These are phyloP conservation scores for Chrosomus eos DNA, from an alignment of 2,797 vertebrate species.

Conservation along the genomic window DNA sequence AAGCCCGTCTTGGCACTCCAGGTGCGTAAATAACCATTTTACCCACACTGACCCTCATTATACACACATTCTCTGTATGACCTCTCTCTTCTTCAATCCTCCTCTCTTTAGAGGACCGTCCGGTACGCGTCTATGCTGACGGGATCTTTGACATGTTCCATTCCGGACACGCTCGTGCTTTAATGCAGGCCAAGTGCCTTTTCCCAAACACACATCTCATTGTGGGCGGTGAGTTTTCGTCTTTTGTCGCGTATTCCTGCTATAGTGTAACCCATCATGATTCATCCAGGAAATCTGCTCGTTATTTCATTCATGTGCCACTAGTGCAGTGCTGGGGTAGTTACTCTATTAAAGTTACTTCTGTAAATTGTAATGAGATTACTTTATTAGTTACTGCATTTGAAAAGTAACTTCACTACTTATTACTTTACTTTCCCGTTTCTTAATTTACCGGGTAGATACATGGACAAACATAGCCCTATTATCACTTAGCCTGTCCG, in stretches of 20 bases:
- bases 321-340: neutral
- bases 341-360: too few relatives aligned
- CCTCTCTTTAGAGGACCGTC: constrained; percentile 74
- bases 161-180: constrained; percentile 86
- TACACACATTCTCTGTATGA: neutral
- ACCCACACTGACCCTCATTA: neutral
- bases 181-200: constrained; percentile 89
- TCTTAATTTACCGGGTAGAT: too few relatives aligned
- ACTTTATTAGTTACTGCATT: too few relatives aligned
- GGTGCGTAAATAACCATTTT: constrained; percentile 64
- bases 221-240: constrained; percentile 81
- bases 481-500: too few relatives aligned
- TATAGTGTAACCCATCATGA: neutral
- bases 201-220: constrained; percentile 89
- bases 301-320: neutral
- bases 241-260: neutral
- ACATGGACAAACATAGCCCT: too few relatives aligned
- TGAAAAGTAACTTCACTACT: too few relatives aligned
- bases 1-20: constrained; percentile 81
- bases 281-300: neutral
- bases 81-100: neutral
- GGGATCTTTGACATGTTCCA: constrained; percentile 90
- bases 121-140: constrained; percentile 86
- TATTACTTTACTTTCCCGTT: too few relatives aligned
- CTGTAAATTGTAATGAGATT: too few relatives aligned